Evolutionary conservation across 1,140 invertebrate genomes (phyloP), one percentile per base, ranked within the genome.

Genomic region (Leptestheria dahalacensis): DNA sequence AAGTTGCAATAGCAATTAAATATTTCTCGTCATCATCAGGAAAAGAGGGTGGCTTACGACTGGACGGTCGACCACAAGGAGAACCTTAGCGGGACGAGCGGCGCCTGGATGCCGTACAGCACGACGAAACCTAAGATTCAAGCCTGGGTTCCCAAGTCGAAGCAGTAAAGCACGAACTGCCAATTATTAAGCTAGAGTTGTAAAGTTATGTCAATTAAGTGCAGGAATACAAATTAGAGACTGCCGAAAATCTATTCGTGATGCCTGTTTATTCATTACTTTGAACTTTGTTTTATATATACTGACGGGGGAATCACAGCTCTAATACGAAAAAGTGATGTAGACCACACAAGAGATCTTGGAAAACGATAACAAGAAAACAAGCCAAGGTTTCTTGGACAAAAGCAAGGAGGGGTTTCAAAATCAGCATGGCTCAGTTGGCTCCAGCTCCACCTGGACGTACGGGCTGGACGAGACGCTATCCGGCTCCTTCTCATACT

Each of bases 21-120:
- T 23, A 25, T 2, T 12, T 20, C 2, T 52, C 28, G 25, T 2
- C 0, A 60, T 52, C 52, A 62, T 23, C 20, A 69, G 49, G 64
- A 67, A 26, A 68, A 73, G 23, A 72, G 72, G 4, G 67, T 70
- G 1, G 60, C 70, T 62, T 81, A 93, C 69, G 81, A 82, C 66
- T 97, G 93, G 93, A 84, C 95, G 78, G 64, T 73, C 2, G 82
- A 88, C 59, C 87, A 91, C 70, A 82, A 77, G 25, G 82, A 86
- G 67, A 97, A 98, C 72, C 58, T 82, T 23, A 84, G 85, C 15
- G 92, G 90, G 26, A 66, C 65, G 23, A 65, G 18, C 29, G 67
- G 67, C 9, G 69, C 72, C 11, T 98, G 93, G 68, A 82, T 87
- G 63, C 93, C 94, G 0, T 97, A 95, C 72, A 82, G 78, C 59